Conservation (phyloP, 2,113 vertebrate genomes). For the Nibea coibor region DNA sequence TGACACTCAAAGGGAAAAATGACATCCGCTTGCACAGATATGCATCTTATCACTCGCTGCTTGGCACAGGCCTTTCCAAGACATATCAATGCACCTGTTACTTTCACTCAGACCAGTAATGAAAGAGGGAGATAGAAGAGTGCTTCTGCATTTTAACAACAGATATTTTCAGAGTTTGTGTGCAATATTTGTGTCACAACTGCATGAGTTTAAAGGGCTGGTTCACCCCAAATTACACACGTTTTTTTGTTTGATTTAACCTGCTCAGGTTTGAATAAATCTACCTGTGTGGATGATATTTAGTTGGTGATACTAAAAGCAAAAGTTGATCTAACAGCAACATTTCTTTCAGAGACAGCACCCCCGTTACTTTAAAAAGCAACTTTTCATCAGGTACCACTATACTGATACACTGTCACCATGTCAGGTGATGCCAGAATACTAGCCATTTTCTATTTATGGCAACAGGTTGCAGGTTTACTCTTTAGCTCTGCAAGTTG, state of each 20-base stretch:
- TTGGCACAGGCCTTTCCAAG: neutral
- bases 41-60: neutral
- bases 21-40: neutral
- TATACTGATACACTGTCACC: neutral
- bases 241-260: neutral
- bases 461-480: neutral
- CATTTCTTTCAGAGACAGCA: too few relatives aligned
- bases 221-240: neutral
- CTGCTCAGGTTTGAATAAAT: neutral
- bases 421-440: neutral
- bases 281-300: neutral
- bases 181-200: neutral
- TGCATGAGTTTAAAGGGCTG: neutral
- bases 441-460: neutral
- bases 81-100: neutral
- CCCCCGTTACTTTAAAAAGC: too few relatives aligned
- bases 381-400: too few relatives aligned
- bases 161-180: neutral
- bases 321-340: neutral
- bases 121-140: neutral
- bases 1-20: neutral
- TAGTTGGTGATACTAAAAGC: neutral
- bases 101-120: neutral
- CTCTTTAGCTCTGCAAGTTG: neutral
- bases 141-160: neutral